These are phyloP conservation scores for Setipinna tenuifilis DNA, from an alignment of 2,797 vertebrate species.

Conservation along the genomic window DNA sequence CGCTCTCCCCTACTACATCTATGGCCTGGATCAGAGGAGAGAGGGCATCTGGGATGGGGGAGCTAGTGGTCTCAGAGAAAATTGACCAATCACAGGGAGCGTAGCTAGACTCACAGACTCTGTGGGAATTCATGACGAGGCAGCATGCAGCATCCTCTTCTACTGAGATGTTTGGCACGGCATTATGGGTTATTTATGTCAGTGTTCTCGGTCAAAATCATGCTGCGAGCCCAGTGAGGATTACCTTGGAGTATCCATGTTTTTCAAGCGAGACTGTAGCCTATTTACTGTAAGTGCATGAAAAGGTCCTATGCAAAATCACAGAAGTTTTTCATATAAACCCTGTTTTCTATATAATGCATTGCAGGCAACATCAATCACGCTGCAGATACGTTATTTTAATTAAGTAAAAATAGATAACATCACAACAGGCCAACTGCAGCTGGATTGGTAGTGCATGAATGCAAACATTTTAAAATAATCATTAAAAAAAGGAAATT, in stretches of 20 bases:
- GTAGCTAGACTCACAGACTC: neutral
- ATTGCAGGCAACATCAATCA: no score
- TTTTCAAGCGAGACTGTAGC: neutral
- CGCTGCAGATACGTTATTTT: no score
- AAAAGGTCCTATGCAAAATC: no score
- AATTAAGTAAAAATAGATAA: no score
- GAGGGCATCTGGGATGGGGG: neutral
- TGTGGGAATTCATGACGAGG: constrained; percentile 2
- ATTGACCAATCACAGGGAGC: neutral
- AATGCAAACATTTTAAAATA: no score
- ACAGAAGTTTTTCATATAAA: no score
- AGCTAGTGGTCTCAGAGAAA: neutral
- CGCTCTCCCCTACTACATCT: no score
- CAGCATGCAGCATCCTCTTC: neutral
- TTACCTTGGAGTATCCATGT: neutral
- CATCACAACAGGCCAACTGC: no score
- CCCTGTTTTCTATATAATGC: no score
- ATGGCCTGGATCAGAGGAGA: neutral
- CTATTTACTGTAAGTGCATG: neutral
- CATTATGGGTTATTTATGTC: constrained; percentile 19
- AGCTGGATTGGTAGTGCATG: no score
- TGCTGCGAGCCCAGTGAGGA: neutral
- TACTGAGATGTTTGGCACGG: constrained; percentile 4
- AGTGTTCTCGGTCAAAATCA: neutral
- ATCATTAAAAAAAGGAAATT: no score